Conservation (phyloP, 1,140 invertebrate genomes). For the Drosophila setifemur region DNA sequence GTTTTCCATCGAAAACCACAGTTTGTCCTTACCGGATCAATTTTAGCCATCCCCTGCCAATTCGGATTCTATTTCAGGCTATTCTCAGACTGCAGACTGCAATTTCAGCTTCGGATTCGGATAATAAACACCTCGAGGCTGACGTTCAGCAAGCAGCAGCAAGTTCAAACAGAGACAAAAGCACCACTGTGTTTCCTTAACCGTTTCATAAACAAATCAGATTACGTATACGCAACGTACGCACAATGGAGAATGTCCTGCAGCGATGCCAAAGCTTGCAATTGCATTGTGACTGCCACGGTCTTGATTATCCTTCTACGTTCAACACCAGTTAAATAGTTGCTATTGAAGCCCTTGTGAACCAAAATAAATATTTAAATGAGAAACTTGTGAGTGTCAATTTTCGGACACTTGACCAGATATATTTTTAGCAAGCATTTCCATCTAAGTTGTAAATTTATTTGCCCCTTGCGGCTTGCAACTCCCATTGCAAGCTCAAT, state of each 20-base stretch:
- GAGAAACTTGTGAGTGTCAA: too few species aligned
- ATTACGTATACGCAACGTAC: slow-evolving; percentile 49
- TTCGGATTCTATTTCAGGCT: neutral
- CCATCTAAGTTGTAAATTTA: slow-evolving; percentile 25
- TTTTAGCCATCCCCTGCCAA: neutral
- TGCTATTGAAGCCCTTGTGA: too few species aligned
- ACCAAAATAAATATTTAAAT: too few species aligned
- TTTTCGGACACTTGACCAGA: neutral
- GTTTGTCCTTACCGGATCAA: neutral
- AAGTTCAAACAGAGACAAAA: neutral
- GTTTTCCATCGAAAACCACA: neutral
- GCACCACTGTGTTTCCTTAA: neutral
- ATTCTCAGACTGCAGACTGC: neutral
- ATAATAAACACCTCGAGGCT: slow-evolving; percentile 1
- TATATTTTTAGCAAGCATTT: slow-evolving; percentile 13
- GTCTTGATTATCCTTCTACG: too few species aligned
- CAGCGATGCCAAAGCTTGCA: too few species aligned
- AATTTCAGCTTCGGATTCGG: neutral
- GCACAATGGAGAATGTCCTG: slow-evolving; percentile 21
- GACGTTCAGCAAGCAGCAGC: neutral
- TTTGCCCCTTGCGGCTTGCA: slow-evolving; percentile 3
- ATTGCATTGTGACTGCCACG: too few species aligned
- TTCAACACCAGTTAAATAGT: too few species aligned
- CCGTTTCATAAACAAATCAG: slow-evolving; percentile 5
- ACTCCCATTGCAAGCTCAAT: slow-evolving; percentile 10